phyloP scores from a whole-genome alignment of 2,797 vertebrate species.

The Emys orbicularis region DNA sequence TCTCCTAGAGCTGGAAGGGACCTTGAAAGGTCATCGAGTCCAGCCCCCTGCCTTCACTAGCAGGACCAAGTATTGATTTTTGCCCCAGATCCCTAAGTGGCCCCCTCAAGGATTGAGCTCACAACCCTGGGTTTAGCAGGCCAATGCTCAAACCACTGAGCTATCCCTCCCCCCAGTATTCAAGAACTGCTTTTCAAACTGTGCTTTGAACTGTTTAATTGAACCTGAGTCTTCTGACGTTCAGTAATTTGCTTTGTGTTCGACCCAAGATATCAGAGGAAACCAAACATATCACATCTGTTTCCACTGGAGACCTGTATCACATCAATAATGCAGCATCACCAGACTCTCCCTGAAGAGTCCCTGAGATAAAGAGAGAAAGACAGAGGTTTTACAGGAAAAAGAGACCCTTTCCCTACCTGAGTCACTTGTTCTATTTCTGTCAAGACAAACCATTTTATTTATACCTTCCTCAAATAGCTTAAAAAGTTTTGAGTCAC shows the following conservation, averaged over 20 bases:
- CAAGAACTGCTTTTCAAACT: constrained; percentile 52
- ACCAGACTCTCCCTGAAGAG: constrained; percentile 44
- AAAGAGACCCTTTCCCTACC: constrained; percentile 36
- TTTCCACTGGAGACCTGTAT: constrained; percentile 71
- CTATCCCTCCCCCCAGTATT: too few relatives aligned
- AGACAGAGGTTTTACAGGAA: constrained; percentile 55
- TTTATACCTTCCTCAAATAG: constrained; percentile 10
- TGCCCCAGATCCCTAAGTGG: too few relatives aligned
- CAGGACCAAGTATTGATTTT: too few relatives aligned
- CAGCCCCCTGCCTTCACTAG: too few relatives aligned
- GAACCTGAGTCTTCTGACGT: constrained; percentile 27
- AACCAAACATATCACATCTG: constrained; percentile 73
- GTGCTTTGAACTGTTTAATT: constrained; percentile 35
- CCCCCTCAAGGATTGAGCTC: too few relatives aligned
- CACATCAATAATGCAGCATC: constrained; percentile 69
- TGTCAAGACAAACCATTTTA: constrained; percentile 35
- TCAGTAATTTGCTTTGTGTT: constrained; percentile 70
- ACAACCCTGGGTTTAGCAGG: too few relatives aligned
- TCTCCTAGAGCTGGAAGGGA: too few relatives aligned
- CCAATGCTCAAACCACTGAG: too few relatives aligned
- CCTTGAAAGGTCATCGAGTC: too few relatives aligned
- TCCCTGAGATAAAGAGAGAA: constrained; percentile 35
- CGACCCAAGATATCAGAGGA: constrained; percentile 53
- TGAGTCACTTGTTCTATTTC: constrained; percentile 64
- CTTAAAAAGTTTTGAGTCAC: constrained; percentile 42